These are phyloP conservation scores for Pangasius sanitwongsei DNA, from an alignment of 2,797 vertebrate genomes.

Conservation along the genomic window DNA sequence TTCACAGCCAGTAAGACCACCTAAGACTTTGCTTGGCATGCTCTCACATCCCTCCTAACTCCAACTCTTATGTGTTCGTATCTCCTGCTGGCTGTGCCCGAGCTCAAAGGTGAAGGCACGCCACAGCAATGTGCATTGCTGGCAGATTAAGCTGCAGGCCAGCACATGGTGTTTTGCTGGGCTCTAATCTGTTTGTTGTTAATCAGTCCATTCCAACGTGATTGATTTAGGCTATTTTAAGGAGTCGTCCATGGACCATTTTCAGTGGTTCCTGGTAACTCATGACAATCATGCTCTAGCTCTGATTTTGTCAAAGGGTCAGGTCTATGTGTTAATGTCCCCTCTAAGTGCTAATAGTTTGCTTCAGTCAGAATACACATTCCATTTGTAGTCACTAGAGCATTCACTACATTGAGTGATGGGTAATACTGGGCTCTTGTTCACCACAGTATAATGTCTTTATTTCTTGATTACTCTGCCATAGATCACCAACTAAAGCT, in stretches of 20 bases:
- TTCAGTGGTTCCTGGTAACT: background rate
- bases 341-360: background rate
- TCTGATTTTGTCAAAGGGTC: constrained; percentile 1
- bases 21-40: constrained; percentile 30
- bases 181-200: constrained; percentile 53
- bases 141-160: constrained; percentile 49
- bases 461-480: constrained; percentile 19
- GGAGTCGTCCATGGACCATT: constrained; percentile 7
- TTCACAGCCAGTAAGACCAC: constrained; percentile 3
- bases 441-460: background rate
- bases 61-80: constrained; percentile 23
- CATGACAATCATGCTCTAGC: background rate
- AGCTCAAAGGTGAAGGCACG: constrained; percentile 46
- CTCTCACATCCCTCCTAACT: background rate
- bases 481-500: background rate
- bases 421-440: constrained; percentile 1
- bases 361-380: background rate
- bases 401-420: background rate
- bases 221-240: constrained; percentile 32
- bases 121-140: constrained; percentile 42
- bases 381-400: background rate
- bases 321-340: no score
- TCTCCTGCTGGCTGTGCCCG: constrained; percentile 26
- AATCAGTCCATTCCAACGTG: constrained; percentile 30
- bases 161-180: constrained; percentile 48